Conservation (phyloP, 2,797 vertebrate species). For the Fundulus diaphanus region DNA sequence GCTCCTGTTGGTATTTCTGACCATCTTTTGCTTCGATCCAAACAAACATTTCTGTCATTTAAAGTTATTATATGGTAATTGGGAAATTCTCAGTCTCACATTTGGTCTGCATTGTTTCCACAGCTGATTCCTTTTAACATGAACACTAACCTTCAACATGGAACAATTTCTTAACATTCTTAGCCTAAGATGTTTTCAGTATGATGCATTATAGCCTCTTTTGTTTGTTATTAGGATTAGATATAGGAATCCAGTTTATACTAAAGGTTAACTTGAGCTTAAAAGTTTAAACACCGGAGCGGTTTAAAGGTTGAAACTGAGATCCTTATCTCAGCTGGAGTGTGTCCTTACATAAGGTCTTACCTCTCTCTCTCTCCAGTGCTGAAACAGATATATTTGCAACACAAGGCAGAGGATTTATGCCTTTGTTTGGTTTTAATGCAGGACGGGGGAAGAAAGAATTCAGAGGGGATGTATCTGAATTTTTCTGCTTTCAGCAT, state of each 20-base stretch:
- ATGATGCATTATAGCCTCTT: not conserved
- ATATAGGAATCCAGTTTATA: not conserved
- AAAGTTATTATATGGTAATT: no score
- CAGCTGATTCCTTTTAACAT: not conserved
- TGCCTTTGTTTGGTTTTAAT: slow-evolving; percentile 55
- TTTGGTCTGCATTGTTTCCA: not conserved
- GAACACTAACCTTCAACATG: not conserved
- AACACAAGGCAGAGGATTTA: slow-evolving; percentile 50
- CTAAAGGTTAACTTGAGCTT: not conserved
- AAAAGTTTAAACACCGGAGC: not conserved
- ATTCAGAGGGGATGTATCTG: slow-evolving; percentile 26
- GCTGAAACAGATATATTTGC: slow-evolving; percentile 36
- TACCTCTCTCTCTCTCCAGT: slow-evolving; percentile 18
- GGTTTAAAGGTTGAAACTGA: slow-evolving; percentile 1
- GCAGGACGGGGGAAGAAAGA: slow-evolving; percentile 44
- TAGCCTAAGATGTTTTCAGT: not conserved
- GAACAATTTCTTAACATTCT: not conserved
- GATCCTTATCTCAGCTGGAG: slow-evolving; percentile 17
- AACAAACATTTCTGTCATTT: no score
- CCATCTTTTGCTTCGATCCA: no score
- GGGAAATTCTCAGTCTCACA: not conserved
- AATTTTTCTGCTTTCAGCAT: slow-evolving; percentile 20
- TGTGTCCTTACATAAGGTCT: slow-evolving; percentile 23
- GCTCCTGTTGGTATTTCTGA: not conserved
- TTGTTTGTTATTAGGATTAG: not conserved